Conservation (phyloP, 2,888 invertebrate genomes). For the Aproaerema taeniolella region DNA sequence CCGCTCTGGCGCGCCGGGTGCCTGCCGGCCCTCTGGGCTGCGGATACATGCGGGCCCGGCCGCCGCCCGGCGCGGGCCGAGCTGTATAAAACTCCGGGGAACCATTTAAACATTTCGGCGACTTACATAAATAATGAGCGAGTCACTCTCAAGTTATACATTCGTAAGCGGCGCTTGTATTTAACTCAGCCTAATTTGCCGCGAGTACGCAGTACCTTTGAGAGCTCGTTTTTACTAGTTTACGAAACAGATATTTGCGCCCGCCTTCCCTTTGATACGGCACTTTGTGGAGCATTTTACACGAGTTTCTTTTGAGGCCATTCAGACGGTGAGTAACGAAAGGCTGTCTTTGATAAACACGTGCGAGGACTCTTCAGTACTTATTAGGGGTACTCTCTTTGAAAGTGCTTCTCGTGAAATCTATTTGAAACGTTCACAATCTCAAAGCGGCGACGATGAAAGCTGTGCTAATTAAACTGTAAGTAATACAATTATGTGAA, state of each 20-base stretch:
- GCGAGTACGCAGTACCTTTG: constrained; percentile 74
- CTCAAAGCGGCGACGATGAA: constrained; percentile 70
- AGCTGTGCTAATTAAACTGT: constrained; percentile 75
- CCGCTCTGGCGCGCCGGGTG: constrained; percentile 16
- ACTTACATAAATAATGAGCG: constrained; percentile 73
- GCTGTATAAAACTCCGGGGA: constrained; percentile 47
- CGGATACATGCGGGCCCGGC: constrained; percentile 16
- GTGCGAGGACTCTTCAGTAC: constrained; percentile 78
- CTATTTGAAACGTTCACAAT: constrained; percentile 75
- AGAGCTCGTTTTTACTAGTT: constrained; percentile 77
- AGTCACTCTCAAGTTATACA: constrained; percentile 69
- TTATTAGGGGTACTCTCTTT: constrained; percentile 77
- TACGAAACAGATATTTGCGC: constrained; percentile 78
- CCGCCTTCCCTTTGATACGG: constrained; percentile 76
- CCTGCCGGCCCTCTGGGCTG: constrained; percentile 13
- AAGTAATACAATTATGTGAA: constrained; percentile 73
- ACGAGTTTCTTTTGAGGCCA: constrained; percentile 78
- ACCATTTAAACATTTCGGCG: constrained; percentile 63
- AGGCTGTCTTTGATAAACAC: constrained; percentile 79
- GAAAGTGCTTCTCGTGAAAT: constrained; percentile 75
- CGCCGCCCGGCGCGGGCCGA: constrained; percentile 24
- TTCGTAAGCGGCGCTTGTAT: constrained; percentile 69
- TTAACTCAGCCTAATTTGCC: constrained; percentile 76
- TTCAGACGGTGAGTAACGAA: constrained; percentile 78
- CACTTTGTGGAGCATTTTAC: constrained; percentile 77